Evolutionary conservation across 2,113 vertebrate species (phyloP).

Genomic region (Paratilapia polleni): DNA sequence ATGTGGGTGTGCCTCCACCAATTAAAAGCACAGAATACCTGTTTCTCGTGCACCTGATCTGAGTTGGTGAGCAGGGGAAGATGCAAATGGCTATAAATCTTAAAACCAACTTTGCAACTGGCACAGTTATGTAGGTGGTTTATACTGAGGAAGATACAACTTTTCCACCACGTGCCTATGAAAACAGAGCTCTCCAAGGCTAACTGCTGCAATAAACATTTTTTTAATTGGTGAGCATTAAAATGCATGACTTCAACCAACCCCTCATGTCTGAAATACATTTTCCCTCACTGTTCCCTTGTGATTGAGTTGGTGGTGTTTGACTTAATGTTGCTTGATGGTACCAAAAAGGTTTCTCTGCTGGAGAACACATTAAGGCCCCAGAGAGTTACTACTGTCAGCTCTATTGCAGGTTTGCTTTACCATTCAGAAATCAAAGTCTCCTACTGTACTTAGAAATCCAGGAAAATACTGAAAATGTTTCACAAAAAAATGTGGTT

Average conservation of each 20-base stretch:
- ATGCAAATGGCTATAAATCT: background rate
- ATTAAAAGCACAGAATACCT: background rate
- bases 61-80: background rate
- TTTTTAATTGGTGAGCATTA: background rate
- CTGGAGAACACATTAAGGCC: constrained; percentile 8
- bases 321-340: background rate
- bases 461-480: background rate
- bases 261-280: background rate
- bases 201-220: background rate
- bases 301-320: background rate
- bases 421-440: background rate
- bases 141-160: background rate
- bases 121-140: background rate
- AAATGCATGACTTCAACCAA: background rate
- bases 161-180: background rate
- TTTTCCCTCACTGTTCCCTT: background rate
- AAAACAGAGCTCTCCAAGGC: background rate
- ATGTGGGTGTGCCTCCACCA: background rate
- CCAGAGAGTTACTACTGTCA: background rate
- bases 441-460: constrained; percentile 3
- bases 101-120: background rate
- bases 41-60: background rate
- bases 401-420: background rate
- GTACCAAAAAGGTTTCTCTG: background rate
- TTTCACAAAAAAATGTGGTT: background rate